Conservation (phyloP, 2,113 vertebrate genomes). For the Mus spicilegus region DNA sequence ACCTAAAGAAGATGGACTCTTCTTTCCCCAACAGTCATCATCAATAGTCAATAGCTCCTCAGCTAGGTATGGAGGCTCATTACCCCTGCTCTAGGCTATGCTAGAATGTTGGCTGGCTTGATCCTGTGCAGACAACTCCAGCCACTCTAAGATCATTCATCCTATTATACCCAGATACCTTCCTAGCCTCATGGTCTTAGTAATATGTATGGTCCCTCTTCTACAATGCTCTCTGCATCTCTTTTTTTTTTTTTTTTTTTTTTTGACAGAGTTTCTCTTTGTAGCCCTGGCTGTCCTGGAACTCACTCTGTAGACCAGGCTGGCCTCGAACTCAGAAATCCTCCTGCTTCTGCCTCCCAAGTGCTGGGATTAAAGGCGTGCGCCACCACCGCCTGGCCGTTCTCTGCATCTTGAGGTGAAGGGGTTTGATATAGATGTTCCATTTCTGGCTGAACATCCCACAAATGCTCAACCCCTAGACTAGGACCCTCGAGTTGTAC, state of each 20-base stretch:
- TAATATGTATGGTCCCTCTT: not conserved
- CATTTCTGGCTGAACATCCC: not conserved
- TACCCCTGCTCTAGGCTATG: not conserved
- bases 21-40: not conserved
- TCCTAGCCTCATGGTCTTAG: not conserved
- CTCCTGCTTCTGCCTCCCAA: no score
- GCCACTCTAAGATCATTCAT: not conserved
- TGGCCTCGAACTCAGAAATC: no score
- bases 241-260: no score
- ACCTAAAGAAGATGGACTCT: not conserved
- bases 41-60: not conserved
- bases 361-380: no score
- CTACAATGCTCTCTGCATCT: not conserved
- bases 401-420: not conserved
- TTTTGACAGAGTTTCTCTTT: no score
- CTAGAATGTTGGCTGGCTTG: not conserved
- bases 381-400: no score
- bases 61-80: not conserved
- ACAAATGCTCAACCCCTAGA: not conserved
- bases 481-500: no score
- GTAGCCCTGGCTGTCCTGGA: no score
- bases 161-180: not conserved
- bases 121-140: not conserved
- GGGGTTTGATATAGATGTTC: not conserved
- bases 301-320: no score